These are phyloP conservation scores for Pachliopta kotzebuea DNA, from an alignment of 2,888 invertebrate species.

Conservation along the genomic window DNA sequence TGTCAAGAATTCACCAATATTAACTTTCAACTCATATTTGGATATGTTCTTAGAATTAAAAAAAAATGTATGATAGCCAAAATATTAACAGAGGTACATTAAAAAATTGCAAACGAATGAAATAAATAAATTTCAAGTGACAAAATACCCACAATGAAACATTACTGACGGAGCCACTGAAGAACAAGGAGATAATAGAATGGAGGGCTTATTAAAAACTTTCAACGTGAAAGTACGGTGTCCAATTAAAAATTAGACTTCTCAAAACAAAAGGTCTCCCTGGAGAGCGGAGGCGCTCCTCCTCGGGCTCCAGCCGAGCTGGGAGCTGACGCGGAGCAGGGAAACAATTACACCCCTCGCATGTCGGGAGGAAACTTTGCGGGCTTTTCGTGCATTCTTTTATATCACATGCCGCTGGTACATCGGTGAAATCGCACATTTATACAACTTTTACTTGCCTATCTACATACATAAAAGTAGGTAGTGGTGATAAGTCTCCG, in stretches of 20 bases:
- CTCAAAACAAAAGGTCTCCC: slow-evolving; percentile 54
- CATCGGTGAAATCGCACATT: background rate
- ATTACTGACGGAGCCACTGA: background rate
- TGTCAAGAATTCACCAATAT: too few relatives aligned
- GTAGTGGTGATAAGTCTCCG: background rate
- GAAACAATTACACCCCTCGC: slow-evolving; percentile 76
- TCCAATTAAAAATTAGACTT: slow-evolving; percentile 68
- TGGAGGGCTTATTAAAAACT: slow-evolving; percentile 26
- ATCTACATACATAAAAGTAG: background rate
- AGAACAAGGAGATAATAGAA: slow-evolving; percentile 25
- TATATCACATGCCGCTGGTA: slow-evolving; percentile 1
- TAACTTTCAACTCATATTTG: too few relatives aligned
- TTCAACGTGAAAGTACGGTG: slow-evolving; percentile 35
- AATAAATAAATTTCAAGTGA: background rate
- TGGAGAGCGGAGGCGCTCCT: slow-evolving; percentile 48
- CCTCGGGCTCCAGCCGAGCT: slow-evolving; percentile 51
- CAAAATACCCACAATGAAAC: slow-evolving; percentile 2
- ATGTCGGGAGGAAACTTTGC: slow-evolving; percentile 63
- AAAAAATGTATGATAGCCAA: too few relatives aligned
- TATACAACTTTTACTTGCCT: background rate
- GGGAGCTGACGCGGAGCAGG: slow-evolving; percentile 57
- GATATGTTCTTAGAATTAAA: too few relatives aligned
- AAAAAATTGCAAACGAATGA: background rate
- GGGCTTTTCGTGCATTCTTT: slow-evolving; percentile 29
- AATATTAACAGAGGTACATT: too few relatives aligned